Conservation (phyloP, 2,888 invertebrate species). For the Hemithea aestivaria region DNA sequence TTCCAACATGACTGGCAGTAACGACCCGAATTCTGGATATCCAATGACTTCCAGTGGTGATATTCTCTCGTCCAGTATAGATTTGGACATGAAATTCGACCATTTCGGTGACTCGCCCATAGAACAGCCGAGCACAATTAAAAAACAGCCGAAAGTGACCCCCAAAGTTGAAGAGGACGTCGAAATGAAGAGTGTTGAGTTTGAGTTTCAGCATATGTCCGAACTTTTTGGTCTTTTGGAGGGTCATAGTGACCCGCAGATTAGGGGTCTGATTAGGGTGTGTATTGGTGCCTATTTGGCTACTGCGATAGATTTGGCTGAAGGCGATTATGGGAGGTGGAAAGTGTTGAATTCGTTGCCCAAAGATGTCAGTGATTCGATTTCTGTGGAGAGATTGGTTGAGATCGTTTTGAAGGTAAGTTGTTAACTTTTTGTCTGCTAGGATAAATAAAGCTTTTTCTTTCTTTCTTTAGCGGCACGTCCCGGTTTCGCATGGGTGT, state of each 20-base stretch:
- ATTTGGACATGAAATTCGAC: slow-evolving; percentile 81
- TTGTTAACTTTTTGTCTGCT: too few species aligned
- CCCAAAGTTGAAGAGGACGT: slow-evolving; percentile 46
- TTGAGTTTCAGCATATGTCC: slow-evolving; percentile 80
- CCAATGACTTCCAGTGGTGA: slow-evolving; percentile 69
- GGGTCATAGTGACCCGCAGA: slow-evolving; percentile 88
- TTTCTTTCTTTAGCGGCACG: too few species aligned
- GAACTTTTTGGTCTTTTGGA: slow-evolving; percentile 84
- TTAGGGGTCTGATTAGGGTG: slow-evolving; percentile 85
- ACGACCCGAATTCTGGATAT: slow-evolving; percentile 63
- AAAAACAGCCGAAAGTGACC: slow-evolving; percentile 37
- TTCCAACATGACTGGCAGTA: slow-evolving; percentile 67
- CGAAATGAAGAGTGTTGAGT: slow-evolving; percentile 36
- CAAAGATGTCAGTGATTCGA: slow-evolving; percentile 54
- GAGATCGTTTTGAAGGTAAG: slow-evolving; percentile 77
- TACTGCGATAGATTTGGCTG: slow-evolving; percentile 76
- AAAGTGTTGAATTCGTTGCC: slow-evolving; percentile 52
- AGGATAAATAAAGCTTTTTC: too few species aligned
- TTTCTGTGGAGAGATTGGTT: slow-evolving; percentile 70
- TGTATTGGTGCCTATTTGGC: slow-evolving; percentile 84
- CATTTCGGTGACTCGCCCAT: slow-evolving; percentile 78
- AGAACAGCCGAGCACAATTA: slow-evolving; percentile 48
- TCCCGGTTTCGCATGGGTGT: too few species aligned
- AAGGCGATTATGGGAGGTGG: slow-evolving; percentile 78
- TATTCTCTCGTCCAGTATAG: slow-evolving; percentile 58